These are phyloP conservation scores for Ruditapes philippinarum DNA, from an alignment of 1,140 invertebrate species.

Conservation along the genomic window DNA sequence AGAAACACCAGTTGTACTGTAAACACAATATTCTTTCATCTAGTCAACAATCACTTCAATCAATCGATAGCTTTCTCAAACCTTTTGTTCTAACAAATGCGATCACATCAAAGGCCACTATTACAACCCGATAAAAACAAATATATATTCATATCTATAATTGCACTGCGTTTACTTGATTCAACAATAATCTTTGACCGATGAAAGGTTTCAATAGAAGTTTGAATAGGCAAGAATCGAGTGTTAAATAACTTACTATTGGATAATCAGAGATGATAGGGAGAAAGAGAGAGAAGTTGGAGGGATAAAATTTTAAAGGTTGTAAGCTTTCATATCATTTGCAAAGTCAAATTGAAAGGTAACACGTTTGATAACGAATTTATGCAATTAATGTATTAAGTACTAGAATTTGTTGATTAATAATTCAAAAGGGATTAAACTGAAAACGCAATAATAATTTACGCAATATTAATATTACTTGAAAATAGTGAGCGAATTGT, in stretches of 20 bases:
- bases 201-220: neutral
- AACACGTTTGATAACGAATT: neutral
- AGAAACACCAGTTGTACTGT: neutral
- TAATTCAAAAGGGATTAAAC: too few relatives aligned
- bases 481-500: too few relatives aligned
- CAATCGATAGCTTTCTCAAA: neutral
- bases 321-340: neutral
- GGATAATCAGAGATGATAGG: neutral
- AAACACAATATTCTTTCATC: neutral
- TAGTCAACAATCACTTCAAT: neutral
- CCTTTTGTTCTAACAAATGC: neutral
- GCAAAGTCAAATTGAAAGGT: neutral
- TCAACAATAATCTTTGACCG: neutral
- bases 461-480: too few relatives aligned
- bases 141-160: neutral
- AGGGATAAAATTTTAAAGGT: neutral
- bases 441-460: too few relatives aligned
- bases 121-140: neutral
- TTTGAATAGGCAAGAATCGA: neutral
- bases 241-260: neutral
- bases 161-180: neutral
- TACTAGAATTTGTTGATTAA: too few relatives aligned
- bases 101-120: slow-evolving; percentile 4
- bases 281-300: too few relatives aligned
- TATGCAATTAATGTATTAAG: too few relatives aligned